phyloP scores from a whole-genome alignment of 35 echinoderm and acorn worm species.

The Holothuria glaberrima region DNA sequence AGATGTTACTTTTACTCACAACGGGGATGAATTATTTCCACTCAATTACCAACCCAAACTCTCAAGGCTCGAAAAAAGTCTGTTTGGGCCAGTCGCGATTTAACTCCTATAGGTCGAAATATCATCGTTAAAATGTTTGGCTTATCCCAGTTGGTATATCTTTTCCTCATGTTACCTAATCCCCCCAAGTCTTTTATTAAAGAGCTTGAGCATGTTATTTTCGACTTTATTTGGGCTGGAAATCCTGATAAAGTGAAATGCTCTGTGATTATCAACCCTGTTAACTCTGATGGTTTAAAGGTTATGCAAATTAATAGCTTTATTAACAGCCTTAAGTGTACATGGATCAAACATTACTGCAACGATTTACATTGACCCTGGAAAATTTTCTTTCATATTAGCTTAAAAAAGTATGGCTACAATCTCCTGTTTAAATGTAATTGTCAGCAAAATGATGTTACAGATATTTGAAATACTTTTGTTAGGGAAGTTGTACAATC shows the following conservation, averaged over 20 bases:
- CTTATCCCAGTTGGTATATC: conserved; percentile 7
- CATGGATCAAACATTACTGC: background rate
- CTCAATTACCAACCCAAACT: conserved; percentile 2
- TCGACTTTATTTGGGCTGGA: too few relatives aligned
- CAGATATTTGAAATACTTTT: background rate
- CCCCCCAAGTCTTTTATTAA: conserved; percentile 4
- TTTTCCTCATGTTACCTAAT: background rate
- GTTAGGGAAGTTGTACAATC: background rate
- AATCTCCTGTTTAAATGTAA: conserved; percentile 12
- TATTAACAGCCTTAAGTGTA: background rate
- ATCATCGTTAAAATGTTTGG: background rate
- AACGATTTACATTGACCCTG: background rate
- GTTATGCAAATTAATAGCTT: background rate
- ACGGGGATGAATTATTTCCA: background rate
- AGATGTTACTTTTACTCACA: background rate
- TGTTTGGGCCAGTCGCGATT: background rate
- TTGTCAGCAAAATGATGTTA: background rate
- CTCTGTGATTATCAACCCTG: background rate
- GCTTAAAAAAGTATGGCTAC: background rate
- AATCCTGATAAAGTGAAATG: background rate
- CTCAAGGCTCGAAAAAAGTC: background rate
- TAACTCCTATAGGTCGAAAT: background rate
- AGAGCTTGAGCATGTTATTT: background rate
- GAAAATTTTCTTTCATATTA: background rate
- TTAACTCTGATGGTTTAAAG: background rate